Evolutionary conservation across 2,888 invertebrate species (phyloP).

Genomic region (Drosophila pegasa): DNA sequence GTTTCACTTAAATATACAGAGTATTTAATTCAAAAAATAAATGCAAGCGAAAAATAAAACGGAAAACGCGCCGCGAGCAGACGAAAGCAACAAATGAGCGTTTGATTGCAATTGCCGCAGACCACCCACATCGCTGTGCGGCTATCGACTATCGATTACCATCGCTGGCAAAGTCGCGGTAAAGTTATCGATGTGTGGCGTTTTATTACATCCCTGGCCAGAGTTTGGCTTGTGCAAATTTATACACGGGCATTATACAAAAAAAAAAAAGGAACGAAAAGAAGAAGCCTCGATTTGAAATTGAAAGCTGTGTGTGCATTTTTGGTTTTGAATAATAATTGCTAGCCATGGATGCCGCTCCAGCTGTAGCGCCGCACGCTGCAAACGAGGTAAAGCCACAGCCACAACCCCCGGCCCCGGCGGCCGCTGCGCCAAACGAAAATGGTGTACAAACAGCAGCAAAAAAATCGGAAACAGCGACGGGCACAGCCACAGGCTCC

Average conservation of each 20-base stretch:
- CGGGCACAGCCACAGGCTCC: slow-evolving; percentile 36
- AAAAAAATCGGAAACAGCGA: slow-evolving; percentile 69
- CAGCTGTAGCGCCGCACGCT: slow-evolving; percentile 46
- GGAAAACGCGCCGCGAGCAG: slow-evolving; percentile 45
- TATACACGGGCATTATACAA: slow-evolving; percentile 44
- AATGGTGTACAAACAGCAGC: slow-evolving; percentile 79
- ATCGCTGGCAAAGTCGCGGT: slow-evolving; percentile 15
- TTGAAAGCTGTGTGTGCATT: slow-evolving; percentile 43
- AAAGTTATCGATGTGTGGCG: slow-evolving; percentile 54
- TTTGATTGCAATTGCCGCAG: slow-evolving; percentile 45
- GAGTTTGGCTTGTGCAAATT: slow-evolving; percentile 67
- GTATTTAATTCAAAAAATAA: slow-evolving; percentile 51
- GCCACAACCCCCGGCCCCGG: slow-evolving; percentile 64
- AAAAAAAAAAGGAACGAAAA: slow-evolving; percentile 51
- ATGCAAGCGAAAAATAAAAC: slow-evolving; percentile 37
- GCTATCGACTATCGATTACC: slow-evolving; percentile 37
- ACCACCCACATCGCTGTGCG: slow-evolving; percentile 54
- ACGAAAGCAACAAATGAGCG: slow-evolving; percentile 56
- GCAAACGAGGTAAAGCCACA: slow-evolving; percentile 52
- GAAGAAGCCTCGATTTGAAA: slow-evolving; percentile 58
- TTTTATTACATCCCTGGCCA: slow-evolving; percentile 63
- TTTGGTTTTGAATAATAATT: slow-evolving; percentile 30
- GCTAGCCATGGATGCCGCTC: slow-evolving; percentile 66
- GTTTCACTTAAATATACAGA: background rate
- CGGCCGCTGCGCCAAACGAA: slow-evolving; percentile 62